These are phyloP conservation scores for Ageneiosus marmoratus DNA, from an alignment of 2,113 vertebrate genomes.

Conservation along the genomic window DNA sequence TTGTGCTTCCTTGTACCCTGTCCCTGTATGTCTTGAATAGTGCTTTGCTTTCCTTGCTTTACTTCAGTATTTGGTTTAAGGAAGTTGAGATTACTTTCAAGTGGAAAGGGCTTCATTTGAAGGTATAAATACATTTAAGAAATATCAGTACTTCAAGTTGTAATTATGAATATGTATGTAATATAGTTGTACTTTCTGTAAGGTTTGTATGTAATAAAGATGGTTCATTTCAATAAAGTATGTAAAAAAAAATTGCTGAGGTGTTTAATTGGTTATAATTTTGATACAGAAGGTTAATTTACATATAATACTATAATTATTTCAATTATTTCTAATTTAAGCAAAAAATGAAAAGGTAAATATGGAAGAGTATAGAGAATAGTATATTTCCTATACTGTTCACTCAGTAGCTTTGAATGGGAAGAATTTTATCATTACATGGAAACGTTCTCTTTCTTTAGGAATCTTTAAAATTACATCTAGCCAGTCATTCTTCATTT, in stretches of 20 bases:
- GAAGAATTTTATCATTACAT: neutral
- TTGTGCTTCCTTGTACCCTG: neutral
- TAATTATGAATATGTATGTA: constrained; percentile 48
- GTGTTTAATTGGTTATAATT: neutral
- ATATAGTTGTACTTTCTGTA: constrained; percentile 69
- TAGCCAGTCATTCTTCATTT: neutral
- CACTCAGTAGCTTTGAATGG: neutral
- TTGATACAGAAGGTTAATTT: no score
- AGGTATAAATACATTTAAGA: constrained; percentile 29
- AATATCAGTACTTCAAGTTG: constrained; percentile 51
- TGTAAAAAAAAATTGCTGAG: constrained; percentile 3
- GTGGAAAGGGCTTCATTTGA: constrained; percentile 55
- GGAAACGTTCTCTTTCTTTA: neutral
- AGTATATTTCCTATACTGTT: neutral
- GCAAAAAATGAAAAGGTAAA: neutral
- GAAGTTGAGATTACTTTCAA: constrained; percentile 27
- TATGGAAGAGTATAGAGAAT: neutral
- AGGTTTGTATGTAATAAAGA: constrained; percentile 73
- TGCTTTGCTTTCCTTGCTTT: neutral
- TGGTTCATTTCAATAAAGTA: constrained; percentile 69
- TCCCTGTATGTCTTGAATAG: neutral
- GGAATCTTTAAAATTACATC: neutral
- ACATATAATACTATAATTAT: neutral
- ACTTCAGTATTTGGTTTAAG: neutral
- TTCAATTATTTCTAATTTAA: neutral